These are phyloP conservation scores for Drepana falcataria DNA, from an alignment of 2,888 invertebrate genomes.

Conservation along the genomic window DNA sequence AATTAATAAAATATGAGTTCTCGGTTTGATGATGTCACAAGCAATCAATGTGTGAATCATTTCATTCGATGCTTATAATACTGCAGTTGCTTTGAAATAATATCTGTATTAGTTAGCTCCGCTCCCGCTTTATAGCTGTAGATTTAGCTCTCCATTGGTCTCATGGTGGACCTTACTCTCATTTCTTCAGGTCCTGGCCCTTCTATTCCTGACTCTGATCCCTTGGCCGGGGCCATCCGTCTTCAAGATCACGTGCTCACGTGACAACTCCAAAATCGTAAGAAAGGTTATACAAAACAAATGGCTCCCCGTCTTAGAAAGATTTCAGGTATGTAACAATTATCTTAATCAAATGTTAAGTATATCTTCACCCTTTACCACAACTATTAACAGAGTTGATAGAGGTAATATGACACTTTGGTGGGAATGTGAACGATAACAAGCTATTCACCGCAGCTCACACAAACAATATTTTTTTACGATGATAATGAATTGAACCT, in stretches of 20 bases:
- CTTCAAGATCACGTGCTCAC: constrained; percentile 91
- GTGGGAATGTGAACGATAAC: too few relatives aligned
- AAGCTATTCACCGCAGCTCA: too few relatives aligned
- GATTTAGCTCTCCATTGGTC: neutral
- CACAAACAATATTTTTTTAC: too few relatives aligned
- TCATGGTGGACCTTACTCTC: neutral
- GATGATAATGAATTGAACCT: too few relatives aligned
- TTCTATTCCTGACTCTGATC: constrained; percentile 89
- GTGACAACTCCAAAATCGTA: constrained; percentile 93
- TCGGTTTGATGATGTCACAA: constrained; percentile 11
- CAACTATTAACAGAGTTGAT: too few relatives aligned
- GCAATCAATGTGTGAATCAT: neutral
- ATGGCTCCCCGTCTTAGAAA: constrained; percentile 93
- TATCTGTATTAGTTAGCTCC: neutral
- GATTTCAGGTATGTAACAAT: constrained; percentile 81
- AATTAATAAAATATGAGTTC: constrained; percentile 13
- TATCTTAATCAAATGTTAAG: neutral
- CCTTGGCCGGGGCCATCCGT: constrained; percentile 93
- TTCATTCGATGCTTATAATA: neutral
- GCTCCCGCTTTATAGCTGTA: too few relatives aligned
- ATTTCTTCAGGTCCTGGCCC: constrained; percentile 84
- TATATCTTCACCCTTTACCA: too few relatives aligned
- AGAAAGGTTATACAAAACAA: constrained; percentile 92
- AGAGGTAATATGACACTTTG: too few relatives aligned
- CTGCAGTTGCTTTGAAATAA: neutral